These are phyloP conservation scores for Tragelaphus strepsiceros DNA, from an alignment of 2,113 vertebrate genomes.

Conservation along the genomic window DNA sequence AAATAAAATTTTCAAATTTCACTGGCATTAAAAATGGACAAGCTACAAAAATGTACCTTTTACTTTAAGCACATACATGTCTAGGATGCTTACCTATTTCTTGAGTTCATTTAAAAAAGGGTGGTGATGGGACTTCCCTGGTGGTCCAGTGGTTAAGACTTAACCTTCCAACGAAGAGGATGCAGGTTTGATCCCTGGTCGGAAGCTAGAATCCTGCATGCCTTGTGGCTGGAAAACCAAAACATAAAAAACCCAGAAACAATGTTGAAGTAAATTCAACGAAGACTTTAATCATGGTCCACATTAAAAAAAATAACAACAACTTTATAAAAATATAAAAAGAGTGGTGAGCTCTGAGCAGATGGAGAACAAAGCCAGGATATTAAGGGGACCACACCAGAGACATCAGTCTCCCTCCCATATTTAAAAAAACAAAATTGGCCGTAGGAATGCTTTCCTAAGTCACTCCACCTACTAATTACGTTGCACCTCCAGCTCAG, in stretches of 20 bases:
- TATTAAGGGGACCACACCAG: fast-evolving
- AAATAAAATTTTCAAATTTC: neutral
- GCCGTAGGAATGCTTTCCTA: neutral
- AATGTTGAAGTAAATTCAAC: neutral
- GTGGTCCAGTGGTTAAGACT: neutral
- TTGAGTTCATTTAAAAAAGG: neutral
- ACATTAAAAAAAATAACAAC: neutral
- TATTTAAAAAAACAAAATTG: neutral
- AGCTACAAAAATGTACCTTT: no score
- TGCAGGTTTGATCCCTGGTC: neutral
- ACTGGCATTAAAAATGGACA: fast-evolving
- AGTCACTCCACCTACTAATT: neutral
- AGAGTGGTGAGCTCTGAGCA: neutral
- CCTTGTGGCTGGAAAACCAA: neutral
- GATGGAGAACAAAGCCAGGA: neutral
- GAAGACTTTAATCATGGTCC: neutral
- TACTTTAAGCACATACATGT: fast-evolving
- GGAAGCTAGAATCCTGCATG: neutral
- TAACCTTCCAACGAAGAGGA: neutral
- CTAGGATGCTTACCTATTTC: fast-evolving
- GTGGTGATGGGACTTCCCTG: neutral
- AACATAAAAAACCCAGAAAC: neutral
- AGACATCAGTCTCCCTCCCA: fast-evolving
- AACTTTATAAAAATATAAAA: neutral
- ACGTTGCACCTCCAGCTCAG: neutral